Evolutionary conservation across 1,140 invertebrate genomes (phyloP).

Genomic region (Glossosoma conforme): DNA sequence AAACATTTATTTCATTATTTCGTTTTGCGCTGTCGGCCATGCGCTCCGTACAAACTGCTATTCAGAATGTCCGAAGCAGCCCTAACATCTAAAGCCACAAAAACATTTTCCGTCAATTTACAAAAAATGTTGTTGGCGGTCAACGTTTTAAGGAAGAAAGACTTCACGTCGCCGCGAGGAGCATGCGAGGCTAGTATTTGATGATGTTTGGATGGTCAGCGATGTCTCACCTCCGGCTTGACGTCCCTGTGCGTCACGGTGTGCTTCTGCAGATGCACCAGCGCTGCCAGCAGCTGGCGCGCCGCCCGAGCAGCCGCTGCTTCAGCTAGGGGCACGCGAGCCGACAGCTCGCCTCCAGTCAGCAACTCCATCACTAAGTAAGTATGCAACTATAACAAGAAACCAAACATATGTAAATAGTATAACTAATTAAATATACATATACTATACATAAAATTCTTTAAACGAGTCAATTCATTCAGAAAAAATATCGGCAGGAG

Average conservation of each 20-base stretch:
- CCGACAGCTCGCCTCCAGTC: slow-evolving; percentile 81
- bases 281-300: slow-evolving; percentile 73
- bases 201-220: too few species aligned
- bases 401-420: slow-evolving; percentile 10
- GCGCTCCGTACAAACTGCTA: too few species aligned
- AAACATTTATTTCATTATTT: background rate
- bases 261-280: slow-evolving; percentile 74
- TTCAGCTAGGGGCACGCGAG: slow-evolving; percentile 51
- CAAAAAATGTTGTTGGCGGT: too few species aligned
- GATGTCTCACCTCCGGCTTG: slow-evolving; percentile 68
- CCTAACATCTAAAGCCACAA: too few species aligned
- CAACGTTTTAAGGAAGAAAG: background rate
- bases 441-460: too few species aligned
- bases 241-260: slow-evolving; percentile 85
- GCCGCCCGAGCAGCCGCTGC: slow-evolving; percentile 64
- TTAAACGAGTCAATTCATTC: too few species aligned
- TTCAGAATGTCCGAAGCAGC: too few species aligned
- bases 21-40: too few species aligned
- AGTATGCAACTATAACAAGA: slow-evolving; percentile 52
- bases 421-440: slow-evolving; percentile 28
- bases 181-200: too few species aligned
- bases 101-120: too few species aligned
- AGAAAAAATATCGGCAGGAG: too few species aligned
- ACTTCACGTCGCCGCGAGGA: background rate
- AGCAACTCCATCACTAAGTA: slow-evolving; percentile 86